Percentiles rank a stretch among this genome's conserved stretches.
Conservation (phyloP, 2,888 invertebrate genomes). For the Hirtodrosophila alboralis region DNA sequence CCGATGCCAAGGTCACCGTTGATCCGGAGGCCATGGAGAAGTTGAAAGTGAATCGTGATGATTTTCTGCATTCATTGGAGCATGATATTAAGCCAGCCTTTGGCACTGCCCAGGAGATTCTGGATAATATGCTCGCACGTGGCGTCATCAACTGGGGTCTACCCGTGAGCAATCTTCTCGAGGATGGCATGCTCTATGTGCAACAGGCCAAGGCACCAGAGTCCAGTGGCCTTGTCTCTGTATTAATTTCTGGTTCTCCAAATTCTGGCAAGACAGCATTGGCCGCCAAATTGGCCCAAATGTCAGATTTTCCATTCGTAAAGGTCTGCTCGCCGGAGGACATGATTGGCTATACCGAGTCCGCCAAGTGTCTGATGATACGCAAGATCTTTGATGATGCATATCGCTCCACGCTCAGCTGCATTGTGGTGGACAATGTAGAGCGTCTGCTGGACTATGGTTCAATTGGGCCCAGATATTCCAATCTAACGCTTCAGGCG, state of each 20-base stretch:
- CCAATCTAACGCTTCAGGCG: constrained; percentile 98
- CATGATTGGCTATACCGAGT: constrained; percentile 98
- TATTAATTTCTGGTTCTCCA: constrained; percentile 96
- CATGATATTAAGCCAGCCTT: constrained; percentile 98
- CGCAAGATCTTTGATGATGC: constrained; percentile 99
- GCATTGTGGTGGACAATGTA: constrained; percentile 98
- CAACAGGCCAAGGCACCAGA: constrained; percentile 93
- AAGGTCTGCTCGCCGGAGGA: constrained; percentile 98
- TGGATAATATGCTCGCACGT: constrained; percentile 93
- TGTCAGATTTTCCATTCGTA: constrained; percentile 99
- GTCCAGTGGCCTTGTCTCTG: constrained; percentile 92
- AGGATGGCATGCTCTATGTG: constrained; percentile 95
- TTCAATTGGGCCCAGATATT: constrained; percentile 98
- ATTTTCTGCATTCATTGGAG: constrained; percentile 96
- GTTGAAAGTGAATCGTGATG: constrained; percentile 90
- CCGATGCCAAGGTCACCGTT: constrained; percentile 93
- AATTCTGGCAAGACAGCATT: constrained; percentile 98
- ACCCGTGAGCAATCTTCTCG: constrained; percentile 93
- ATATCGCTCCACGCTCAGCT: constrained; percentile 97
- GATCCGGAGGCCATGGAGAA: constrained; percentile 98
- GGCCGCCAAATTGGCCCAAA: constrained; percentile 97
- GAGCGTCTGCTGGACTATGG: constrained; percentile 98
- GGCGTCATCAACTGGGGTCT: constrained; percentile 97
- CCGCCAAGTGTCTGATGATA: constrained; percentile 96
- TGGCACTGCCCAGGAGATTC: constrained; percentile 95